These are phyloP conservation scores for Xiphydria camelus DNA, from an alignment of 2,888 invertebrate genomes.

Conservation along the genomic window DNA sequence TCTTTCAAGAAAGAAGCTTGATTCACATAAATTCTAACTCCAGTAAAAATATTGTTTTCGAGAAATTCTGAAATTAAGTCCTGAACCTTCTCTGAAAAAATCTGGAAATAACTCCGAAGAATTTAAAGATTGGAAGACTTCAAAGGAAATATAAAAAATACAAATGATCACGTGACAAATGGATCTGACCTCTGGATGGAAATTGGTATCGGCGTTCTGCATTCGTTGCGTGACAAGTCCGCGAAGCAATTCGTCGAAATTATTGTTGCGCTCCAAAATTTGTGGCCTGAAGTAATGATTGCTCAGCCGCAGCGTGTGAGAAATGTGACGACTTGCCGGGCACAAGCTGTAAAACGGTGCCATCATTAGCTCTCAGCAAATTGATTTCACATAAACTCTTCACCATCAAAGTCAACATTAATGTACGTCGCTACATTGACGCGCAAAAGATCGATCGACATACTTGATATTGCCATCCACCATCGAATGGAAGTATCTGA, in stretches of 20 bases:
- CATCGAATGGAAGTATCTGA: conserved; percentile 68
- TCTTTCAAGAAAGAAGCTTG: too few species aligned
- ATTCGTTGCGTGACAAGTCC: conserved; percentile 63
- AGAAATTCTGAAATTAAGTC: too few species aligned
- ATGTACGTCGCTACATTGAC: conserved; percentile 5
- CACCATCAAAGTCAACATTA: conserved; percentile 5
- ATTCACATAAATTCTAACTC: too few species aligned
- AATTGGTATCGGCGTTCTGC: conserved; percentile 63
- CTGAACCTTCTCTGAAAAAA: too few species aligned
- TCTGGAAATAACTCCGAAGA: too few species aligned
- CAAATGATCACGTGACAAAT: too few species aligned
- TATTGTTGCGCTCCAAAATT: conserved; percentile 58
- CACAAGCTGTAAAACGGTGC: too few species aligned
- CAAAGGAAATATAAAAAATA: too few species aligned
- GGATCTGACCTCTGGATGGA: conserved; percentile 60
- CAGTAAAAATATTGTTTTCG: neutral
- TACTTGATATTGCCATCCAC: conserved; percentile 59
- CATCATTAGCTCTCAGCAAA: too few species aligned
- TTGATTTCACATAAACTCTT: too few species aligned
- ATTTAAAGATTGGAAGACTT: too few species aligned
- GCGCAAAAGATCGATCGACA: conserved; percentile 19
- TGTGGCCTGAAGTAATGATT: conserved; percentile 64
- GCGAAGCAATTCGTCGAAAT: conserved; percentile 62
- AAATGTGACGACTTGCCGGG: conserved; percentile 10
- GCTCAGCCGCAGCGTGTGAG: conserved; percentile 57